Base-by-base conservation (phyloP, 1,140 invertebrate species). In the Bombus pascuorum region DNA sequence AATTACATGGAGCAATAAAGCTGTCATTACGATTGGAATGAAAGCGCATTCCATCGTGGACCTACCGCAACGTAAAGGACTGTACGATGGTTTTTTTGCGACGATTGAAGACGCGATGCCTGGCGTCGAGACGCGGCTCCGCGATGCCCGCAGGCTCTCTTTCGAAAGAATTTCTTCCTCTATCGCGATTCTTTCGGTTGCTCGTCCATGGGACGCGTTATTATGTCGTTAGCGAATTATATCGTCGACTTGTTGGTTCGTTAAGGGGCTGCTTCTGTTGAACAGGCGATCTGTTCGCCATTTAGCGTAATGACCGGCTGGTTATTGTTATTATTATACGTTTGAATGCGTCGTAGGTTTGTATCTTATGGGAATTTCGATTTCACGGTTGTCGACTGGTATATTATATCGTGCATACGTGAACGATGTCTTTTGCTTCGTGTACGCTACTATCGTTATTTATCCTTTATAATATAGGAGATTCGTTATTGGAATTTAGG, bases 11-110 rank as follows among this genome's bases (percentile, higher is more conserved):
- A 34, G 78, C 87, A 89, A 87, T 90, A 89, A 89, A 88, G 81
- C 89, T 77, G 87, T 90, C 71, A 87, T 88, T 90, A 88, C 79
- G 75, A 90, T 90, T 88, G 87, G 87, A 53, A 88, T 81, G 72
- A 76, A 83, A 72, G 76, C 75, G 68, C 87, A 86, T 80, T 90
- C 86, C 28, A 65, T 70, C 77, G 83, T 8, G 81, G 87, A 93
- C 83, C 90, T 95, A 81, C 90, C 93, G 47, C 94, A 94, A 89
- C 84, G 90, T n/a, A 90, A 18, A 74, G 66, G 39, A 34, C 42
- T 39, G 37, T 32, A 32, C 10, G 9, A 4, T 10, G 34, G 37
- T 76, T 39, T 44, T 78, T 59, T 83, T 53, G 18, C 15, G 59
- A 62, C 59, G 57, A 59, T 59, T 47, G 34, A 62, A 28, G n/a